phyloP scores from a whole-genome alignment of 2,888 invertebrate genomes.

The Uloborus plumipes region DNA sequence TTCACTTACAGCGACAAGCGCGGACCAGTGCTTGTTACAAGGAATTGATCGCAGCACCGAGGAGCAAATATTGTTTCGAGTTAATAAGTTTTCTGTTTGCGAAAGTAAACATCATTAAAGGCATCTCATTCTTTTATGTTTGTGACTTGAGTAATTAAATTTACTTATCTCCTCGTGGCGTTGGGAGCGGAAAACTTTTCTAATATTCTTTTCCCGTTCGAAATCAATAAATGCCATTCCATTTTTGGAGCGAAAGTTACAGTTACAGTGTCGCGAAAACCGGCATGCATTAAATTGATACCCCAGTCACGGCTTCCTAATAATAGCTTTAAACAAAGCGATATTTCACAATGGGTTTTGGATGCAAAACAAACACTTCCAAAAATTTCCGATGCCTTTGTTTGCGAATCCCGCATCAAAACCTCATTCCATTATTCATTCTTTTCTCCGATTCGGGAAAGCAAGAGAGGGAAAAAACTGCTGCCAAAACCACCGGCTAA shows the following conservation, averaged over 20 bases:
- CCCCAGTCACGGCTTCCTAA: conserved; percentile 18
- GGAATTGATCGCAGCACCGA: no score
- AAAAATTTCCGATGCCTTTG: conserved; percentile 55
- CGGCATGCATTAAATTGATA: conserved; percentile 31
- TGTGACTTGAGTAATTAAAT: no score
- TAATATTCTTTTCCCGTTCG: background rate
- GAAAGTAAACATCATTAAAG: no score
- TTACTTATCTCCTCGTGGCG: no score
- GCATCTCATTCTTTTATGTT: no score
- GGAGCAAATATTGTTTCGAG: no score
- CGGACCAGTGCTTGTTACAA: no score
- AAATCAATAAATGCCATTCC: background rate
- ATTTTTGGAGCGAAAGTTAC: background rate
- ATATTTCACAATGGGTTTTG: conserved; percentile 27
- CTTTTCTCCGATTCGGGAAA: conserved; percentile 12
- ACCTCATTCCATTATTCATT: conserved; percentile 60
- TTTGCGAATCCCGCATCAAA: conserved; percentile 47
- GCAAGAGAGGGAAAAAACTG: conserved; percentile 16
- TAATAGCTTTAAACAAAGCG: conserved; percentile 48
- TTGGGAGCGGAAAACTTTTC: background rate
- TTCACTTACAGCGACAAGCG: no score
- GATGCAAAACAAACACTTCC: conserved; percentile 18
- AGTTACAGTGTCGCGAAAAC: background rate
- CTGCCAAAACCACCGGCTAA: conserved; percentile 20
- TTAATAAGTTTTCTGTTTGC: no score